Evolutionary conservation across 2,113 vertebrate species (phyloP).

Genomic region (Lycocorax pyrrhopterus): DNA sequence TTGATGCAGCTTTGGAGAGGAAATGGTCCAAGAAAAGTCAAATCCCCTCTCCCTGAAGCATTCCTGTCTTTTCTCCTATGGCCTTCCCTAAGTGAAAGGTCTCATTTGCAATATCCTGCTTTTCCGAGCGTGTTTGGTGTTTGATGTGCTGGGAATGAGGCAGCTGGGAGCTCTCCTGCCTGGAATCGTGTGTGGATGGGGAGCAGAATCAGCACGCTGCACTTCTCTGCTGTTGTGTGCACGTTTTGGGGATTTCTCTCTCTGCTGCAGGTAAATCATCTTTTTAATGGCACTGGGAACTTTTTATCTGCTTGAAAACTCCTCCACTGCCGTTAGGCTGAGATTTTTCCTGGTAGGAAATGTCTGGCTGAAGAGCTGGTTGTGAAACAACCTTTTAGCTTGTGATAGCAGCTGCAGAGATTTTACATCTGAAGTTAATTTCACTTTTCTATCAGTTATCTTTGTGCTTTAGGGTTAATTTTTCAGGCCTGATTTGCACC

Average conservation of each 20-base stretch:
- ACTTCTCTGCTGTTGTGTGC: background rate
- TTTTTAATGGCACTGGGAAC: background rate
- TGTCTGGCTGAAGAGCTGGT: background rate
- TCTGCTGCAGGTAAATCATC: background rate
- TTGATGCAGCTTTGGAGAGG: background rate
- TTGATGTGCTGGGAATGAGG: background rate
- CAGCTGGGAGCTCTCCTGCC: background rate
- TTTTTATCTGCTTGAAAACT: background rate
- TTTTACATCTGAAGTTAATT: background rate
- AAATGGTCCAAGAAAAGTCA: background rate
- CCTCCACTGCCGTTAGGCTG: background rate
- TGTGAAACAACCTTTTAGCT: background rate
- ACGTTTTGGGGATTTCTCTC: background rate
- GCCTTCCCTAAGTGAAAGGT: background rate
- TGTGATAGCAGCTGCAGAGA: background rate
- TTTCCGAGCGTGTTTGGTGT: background rate
- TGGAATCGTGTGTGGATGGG: background rate
- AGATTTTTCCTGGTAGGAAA: background rate
- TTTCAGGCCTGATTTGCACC: background rate
- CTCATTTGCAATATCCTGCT: background rate
- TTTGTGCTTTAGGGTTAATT: background rate
- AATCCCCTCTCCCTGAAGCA: background rate
- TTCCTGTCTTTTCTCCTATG: background rate
- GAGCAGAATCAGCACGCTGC: background rate
- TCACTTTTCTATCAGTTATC: background rate